Evolutionary conservation across 2,797 vertebrate genomes (phyloP), one percentile per base, ranked within the genome.

Genomic region (Ambastaia sidthimunki): DNA sequence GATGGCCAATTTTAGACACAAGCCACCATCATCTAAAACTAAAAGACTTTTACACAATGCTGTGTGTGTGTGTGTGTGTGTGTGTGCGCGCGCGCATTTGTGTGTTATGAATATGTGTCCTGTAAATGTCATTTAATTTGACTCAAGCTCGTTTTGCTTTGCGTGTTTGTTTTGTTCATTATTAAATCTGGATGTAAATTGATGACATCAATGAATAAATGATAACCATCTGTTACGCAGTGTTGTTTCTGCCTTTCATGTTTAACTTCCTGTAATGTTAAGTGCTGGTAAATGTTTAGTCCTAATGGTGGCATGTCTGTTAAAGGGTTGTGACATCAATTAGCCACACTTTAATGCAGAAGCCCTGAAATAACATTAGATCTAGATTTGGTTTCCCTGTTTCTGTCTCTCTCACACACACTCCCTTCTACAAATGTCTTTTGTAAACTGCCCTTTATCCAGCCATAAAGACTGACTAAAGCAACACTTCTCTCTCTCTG

Each of bases 281-380:
- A 89, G 90, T 91, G 89, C 86, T 65, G 89, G 89, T 93, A 93
- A 93, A 93, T 93, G 92, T 90, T 93, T 92, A 86, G 91, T 89
- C 91, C 57, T 91, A 89, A 88, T 91, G 90, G 90, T 91, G 91
- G 90, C 80, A 83, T 74, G 75, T 88, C 85, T 87, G 79, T 90
- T 91, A 90, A 85, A 88, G 92, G 92, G 92, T 93, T 92, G 90
- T 90, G 90, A 82, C 89, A 88, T 93, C 94, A 93, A 93, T 94
- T 93, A 93, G 93, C 88, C 75, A 55, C 54, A 47, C 69, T 74
- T 78, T 84, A 79, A 81, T 82, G 84, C 79, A 80, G 71, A 74
- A 72, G 75, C 82, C 50, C 59, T 34, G 71, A 73, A 66, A 80
- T 80, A 80, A 80, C 44, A 74, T 54, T 48, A 41, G 65, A 63